Evolutionary conservation across 2,888 invertebrate species (phyloP).

Genomic region (Drosophila ustulata): DNA sequence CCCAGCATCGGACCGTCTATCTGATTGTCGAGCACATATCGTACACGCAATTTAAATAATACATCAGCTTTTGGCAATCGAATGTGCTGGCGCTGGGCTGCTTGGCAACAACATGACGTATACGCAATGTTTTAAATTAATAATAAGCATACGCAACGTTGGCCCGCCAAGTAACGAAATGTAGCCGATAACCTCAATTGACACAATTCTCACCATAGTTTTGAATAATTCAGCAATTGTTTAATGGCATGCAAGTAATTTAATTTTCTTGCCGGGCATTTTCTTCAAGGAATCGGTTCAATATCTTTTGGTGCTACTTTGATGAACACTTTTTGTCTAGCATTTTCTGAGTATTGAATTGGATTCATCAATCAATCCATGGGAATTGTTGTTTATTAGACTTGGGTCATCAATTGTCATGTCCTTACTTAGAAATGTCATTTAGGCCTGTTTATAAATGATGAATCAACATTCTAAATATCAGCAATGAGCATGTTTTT

Average conservation of each 20-base stretch:
- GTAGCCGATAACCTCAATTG: conserved; percentile 1
- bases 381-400: conserved; percentile 24
- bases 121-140: conserved; percentile 51
- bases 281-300: neutral
- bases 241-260: neutral
- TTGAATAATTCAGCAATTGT: neutral
- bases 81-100: conserved; percentile 21
- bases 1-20: conserved; percentile 1
- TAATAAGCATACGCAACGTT: conserved; percentile 60
- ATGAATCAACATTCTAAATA: conserved; percentile 39
- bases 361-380: conserved; percentile 25
- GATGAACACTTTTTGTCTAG: neutral
- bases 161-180: neutral
- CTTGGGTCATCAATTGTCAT: conserved; percentile 29
- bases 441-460: conserved; percentile 23
- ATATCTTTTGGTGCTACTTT: neutral
- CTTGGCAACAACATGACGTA: conserved; percentile 41
- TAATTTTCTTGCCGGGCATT: neutral
- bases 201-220: neutral
- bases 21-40: conserved; percentile 24
- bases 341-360: neutral
- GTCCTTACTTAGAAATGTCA: conserved; percentile 26
- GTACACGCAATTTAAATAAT: conserved; percentile 62
- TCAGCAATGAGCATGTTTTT: conserved; percentile 22
- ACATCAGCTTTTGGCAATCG: conserved; percentile 46